These are phyloP conservation scores for Liasis olivaceus DNA, from an alignment of 2,797 vertebrate species.

Conservation along the genomic window DNA sequence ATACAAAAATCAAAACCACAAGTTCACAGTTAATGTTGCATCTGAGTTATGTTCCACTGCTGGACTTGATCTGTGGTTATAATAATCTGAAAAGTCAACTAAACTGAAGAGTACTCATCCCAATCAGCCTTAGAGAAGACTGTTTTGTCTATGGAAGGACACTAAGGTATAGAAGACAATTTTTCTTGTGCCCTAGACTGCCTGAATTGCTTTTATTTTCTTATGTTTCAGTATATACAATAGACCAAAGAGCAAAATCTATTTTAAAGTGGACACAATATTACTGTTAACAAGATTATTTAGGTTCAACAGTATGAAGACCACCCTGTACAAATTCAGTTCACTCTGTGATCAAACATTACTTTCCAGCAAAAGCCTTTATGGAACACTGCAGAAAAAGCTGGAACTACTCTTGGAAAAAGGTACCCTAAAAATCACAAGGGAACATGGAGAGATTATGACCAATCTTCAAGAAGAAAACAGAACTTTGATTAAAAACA, in stretches of 20 bases:
- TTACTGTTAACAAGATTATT: slow-evolving; percentile 66
- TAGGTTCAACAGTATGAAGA: slow-evolving; percentile 56
- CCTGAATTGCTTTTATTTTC: slow-evolving; percentile 88
- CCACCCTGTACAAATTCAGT: slow-evolving; percentile 59
- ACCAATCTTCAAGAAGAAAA: slow-evolving; percentile 51
- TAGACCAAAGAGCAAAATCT: slow-evolving; percentile 98
- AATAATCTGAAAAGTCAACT: slow-evolving; percentile 72
- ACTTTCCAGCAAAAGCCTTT: slow-evolving; percentile 54
- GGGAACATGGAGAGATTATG: slow-evolving; percentile 56
- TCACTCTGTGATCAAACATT: slow-evolving; percentile 65
- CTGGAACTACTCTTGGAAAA: slow-evolving; percentile 61
- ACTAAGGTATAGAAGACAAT: slow-evolving; percentile 69
- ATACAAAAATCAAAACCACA: slow-evolving; percentile 60
- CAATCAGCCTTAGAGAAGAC: slow-evolving; percentile 75
- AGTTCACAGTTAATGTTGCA: slow-evolving; percentile 70
- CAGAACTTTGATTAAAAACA: slow-evolving; percentile 45
- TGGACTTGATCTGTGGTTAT: slow-evolving; percentile 72
- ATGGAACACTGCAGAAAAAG: slow-evolving; percentile 59
- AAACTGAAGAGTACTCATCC: slow-evolving; percentile 73
- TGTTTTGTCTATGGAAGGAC: slow-evolving; percentile 70
- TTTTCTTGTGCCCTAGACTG: slow-evolving; percentile 84
- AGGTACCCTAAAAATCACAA: slow-evolving; percentile 54
- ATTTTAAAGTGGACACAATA: slow-evolving; percentile 77
- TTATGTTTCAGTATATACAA: slow-evolving; percentile 90
- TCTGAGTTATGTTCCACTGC: slow-evolving; percentile 64